Conservation (phyloP, 2,113 vertebrate species). For the Oostethus manadensis region DNA sequence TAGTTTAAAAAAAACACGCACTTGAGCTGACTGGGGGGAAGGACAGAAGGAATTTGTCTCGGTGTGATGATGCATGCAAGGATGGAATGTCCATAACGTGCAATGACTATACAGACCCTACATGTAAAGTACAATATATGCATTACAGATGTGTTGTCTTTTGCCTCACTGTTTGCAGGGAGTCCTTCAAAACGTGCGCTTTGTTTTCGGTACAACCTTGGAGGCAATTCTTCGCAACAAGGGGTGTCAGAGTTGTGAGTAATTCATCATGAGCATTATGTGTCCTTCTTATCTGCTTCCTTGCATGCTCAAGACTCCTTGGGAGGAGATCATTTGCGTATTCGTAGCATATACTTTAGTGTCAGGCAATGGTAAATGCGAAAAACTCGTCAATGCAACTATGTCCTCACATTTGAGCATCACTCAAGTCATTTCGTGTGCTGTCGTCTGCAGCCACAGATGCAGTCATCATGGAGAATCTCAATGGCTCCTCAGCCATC, state of each 20-base stretch:
- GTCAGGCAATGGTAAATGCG: no score
- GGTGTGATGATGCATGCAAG: background rate
- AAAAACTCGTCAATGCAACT: background rate
- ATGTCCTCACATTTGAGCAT: background rate
- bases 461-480: constrained; percentile 84
- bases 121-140: no score
- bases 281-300: constrained; percentile 17
- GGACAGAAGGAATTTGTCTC: background rate
- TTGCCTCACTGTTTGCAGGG: constrained; percentile 73
- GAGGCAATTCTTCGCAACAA: constrained; percentile 94
- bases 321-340: background rate
- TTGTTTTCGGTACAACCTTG: constrained; percentile 93
- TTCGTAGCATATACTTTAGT: background rate
- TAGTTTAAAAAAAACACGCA: no score
- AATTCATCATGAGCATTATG: background rate
- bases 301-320: background rate
- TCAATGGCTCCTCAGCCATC: constrained; percentile 95
- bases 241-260: constrained; percentile 90
- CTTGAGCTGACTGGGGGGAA: background rate
- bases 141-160: no score
- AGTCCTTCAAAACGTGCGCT: constrained; percentile 92
- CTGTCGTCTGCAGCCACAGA: constrained; percentile 61
- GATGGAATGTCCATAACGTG: background rate
- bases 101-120: background rate
- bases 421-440: background rate